Evolutionary conservation across 2,113 vertebrate species (phyloP).

Genomic region (Balaeniceps rex): DNA sequence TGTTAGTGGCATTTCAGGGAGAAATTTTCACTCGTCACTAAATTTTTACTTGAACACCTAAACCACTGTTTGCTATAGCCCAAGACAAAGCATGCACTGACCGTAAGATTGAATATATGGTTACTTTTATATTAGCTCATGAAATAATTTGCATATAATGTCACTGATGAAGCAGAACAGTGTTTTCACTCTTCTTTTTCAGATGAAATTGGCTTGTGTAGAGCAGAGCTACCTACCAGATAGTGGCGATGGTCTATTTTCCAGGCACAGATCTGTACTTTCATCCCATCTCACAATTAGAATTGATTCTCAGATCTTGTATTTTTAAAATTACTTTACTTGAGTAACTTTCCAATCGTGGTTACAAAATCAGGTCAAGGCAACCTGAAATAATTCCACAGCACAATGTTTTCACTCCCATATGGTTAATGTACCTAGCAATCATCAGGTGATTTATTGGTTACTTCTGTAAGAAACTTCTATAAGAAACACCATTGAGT

Average conservation of each 20-base stretch:
- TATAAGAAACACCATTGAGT: background rate
- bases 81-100: background rate
- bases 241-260: background rate
- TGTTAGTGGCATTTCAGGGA: background rate
- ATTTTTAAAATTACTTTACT: background rate
- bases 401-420: background rate
- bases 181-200: background rate
- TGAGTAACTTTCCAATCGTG: background rate
- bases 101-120: background rate
- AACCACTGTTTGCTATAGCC: background rate
- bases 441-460: background rate
- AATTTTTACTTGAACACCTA: background rate
- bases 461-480: background rate
- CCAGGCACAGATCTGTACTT: background rate
- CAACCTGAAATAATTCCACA: background rate
- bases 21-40: background rate
- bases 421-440: background rate
- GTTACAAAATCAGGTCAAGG: background rate
- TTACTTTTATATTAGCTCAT: background rate
- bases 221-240: background rate
- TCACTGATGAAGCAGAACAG: background rate
- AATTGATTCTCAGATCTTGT: background rate
- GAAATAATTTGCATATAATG: background rate
- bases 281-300: background rate
- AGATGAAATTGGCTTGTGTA: background rate